Base-by-base conservation (phyloP, 2,888 invertebrate species). In the Hanleya hanleyi region DNA sequence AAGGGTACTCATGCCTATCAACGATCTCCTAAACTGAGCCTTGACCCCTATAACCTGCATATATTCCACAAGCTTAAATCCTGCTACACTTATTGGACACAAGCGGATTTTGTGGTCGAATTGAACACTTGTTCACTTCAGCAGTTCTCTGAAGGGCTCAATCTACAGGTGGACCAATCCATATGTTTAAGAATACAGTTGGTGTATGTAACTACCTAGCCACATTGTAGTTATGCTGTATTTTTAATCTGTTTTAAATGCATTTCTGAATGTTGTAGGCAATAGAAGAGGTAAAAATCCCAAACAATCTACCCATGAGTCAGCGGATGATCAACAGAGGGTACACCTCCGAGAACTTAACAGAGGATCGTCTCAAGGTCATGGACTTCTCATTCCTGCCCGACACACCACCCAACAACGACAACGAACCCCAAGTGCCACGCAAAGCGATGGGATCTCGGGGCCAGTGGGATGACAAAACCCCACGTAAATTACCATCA, bases 271-370 rank as follows among this genome's bases (percentile, higher is more conserved):
- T 65, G 33, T 79, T 78, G n/a, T 81, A 87, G 87, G 82, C 74
- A 47, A 83, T 87, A 33, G 76, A 77, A 3, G 84, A 84, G n/a
- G 79, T 86, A 6, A 74, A 80, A 62, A 75, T 88, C 2, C 87
- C 88, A 2, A 75, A 79, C 7, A 79, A 83, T 51, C 78, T 88
- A 71, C 88, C 88, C 6, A 70, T 88, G 22, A 85, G 85, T 68
- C 81, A 84, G 36, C 71, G 86, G 62, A 87, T 88, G 87, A 74
- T 84, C 47, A 85, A 80, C 74, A 80, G 83, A 26, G 88, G 88
- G 0, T 86, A 86, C 70, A 83, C 83, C 1, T 82, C 83, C 18
- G 72, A 77, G 12, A 84, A 81, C 67, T 78, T 86, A 51, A 86
- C 83, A 1, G 77, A 77, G 37, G 84, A 85, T 37, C 76, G 78